A percentile compares a stretch with the other conserved stretches of the same genome.
Conservation (phyloP, 2,888 invertebrate species). For the Andrena marginata region DNA sequence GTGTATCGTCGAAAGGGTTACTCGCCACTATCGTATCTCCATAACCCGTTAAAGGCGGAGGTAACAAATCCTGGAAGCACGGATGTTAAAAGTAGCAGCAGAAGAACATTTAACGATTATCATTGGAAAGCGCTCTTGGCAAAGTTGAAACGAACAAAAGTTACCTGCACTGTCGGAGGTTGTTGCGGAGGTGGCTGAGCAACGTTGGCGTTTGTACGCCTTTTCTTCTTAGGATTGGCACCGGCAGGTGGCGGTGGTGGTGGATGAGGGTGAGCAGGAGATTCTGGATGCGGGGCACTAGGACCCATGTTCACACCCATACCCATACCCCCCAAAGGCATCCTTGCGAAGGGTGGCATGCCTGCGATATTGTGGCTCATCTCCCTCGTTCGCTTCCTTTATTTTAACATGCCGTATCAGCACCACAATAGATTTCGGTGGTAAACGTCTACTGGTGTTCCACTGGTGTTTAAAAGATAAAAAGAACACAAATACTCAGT, state of each 20-base stretch:
- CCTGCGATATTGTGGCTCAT: conserved; percentile 94
- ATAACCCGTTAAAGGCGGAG: conserved; percentile 94
- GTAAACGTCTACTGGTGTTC: conserved; percentile 63
- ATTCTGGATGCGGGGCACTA: conserved; percentile 90
- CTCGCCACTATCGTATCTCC: conserved; percentile 97
- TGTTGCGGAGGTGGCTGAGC: conserved; percentile 89
- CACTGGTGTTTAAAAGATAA: conserved; percentile 56
- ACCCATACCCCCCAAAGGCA: conserved; percentile 90
- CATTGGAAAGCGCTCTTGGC: neutral
- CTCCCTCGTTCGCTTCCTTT: conserved; percentile 82
- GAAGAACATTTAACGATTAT: neutral
- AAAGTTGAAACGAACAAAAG: neutral
- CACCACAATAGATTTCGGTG: conserved; percentile 76
- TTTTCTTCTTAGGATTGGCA: conserved; percentile 94
- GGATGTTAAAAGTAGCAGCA: neutral
- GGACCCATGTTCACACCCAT: conserved; percentile 84
- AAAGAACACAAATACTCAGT: neutral
- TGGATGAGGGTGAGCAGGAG: conserved; percentile 89
- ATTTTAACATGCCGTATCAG: conserved; percentile 83
- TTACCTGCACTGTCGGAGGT: conserved; percentile 88
- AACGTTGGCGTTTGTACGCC: conserved; percentile 91
- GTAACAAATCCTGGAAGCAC: conserved; percentile 90
- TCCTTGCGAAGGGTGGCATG: conserved; percentile 91
- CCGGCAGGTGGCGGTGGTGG: conserved; percentile 91
- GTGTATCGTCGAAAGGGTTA: conserved; percentile 97